phyloP scores from a whole-genome alignment of 2,888 invertebrate genomes.

The Synanthedon formicaeformis region DNA sequence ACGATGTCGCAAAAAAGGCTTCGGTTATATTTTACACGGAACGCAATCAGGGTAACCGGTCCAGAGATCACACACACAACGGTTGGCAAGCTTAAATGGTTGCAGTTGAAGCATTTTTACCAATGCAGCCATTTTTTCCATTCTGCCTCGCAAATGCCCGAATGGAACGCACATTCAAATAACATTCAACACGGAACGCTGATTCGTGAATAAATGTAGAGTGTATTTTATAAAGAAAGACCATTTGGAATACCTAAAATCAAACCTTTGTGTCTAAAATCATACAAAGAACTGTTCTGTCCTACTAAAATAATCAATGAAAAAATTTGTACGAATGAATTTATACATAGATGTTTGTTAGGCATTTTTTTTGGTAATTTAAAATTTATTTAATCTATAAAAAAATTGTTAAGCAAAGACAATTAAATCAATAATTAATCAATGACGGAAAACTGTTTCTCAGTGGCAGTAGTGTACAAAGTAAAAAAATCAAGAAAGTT shows the following conservation, averaged over 20 bases:
- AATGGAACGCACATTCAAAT: conserved; percentile 50
- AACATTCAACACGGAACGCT: conserved; percentile 28
- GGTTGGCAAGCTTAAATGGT: conserved; percentile 3
- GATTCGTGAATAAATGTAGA: conserved; percentile 12
- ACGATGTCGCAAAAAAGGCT: not conserved
- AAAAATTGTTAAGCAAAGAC: too few species aligned
- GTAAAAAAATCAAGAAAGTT: too few species aligned
- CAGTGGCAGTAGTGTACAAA: too few species aligned
- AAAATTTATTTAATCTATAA: too few species aligned
- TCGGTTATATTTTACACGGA: conserved; percentile 8
- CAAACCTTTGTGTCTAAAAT: not conserved
- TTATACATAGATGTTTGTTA: too few species aligned
- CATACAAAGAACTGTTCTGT: too few species aligned
- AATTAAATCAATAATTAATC: too few species aligned
- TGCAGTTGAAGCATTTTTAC: conserved; percentile 25
- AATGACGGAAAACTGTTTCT: too few species aligned
- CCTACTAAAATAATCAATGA: too few species aligned
- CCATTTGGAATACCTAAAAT: not conserved
- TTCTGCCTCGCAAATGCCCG: conserved; percentile 32
- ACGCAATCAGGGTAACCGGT: conserved; percentile 11
- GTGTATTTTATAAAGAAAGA: not conserved
- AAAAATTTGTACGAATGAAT: too few species aligned
- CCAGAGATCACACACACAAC: conserved; percentile 17
- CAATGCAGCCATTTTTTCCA: conserved; percentile 30
- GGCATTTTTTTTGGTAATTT: too few species aligned